Evolutionary conservation across 2,888 invertebrate species (phyloP).

Genomic region (Andrena chrysosceles): DNA sequence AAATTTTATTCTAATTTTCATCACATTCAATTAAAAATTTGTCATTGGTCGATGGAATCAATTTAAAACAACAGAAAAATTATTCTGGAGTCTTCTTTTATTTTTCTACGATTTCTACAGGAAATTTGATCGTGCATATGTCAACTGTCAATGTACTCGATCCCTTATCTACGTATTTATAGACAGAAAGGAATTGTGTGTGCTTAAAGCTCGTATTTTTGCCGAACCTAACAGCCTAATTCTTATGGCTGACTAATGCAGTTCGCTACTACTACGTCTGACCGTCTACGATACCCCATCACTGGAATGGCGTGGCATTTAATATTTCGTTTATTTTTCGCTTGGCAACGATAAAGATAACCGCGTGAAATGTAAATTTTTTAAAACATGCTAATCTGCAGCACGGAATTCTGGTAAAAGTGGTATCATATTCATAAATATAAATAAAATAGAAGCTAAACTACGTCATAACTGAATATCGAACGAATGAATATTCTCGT

Average conservation of each 20-base stretch:
- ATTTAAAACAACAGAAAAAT: too few species aligned
- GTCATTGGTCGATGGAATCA: too few species aligned
- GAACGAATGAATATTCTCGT: neutral
- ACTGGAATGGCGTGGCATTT: constrained; percentile 3
- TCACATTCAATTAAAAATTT: too few species aligned
- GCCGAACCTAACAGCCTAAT: constrained; percentile 42
- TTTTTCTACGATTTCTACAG: neutral
- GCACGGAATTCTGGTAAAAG: neutral
- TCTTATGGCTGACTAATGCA: constrained; percentile 59
- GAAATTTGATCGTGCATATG: neutral
- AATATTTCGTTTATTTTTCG: constrained; percentile 25
- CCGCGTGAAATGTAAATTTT: constrained; percentile 13
- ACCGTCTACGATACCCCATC: neutral
- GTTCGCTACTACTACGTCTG: constrained; percentile 35
- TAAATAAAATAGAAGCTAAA: neutral
- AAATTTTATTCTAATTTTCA: too few species aligned
- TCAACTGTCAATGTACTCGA: neutral
- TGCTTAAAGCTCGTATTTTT: constrained; percentile 34
- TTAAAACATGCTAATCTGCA: neutral
- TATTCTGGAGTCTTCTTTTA: too few species aligned
- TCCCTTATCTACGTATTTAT: constrained; percentile 39
- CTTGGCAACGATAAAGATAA: constrained; percentile 20
- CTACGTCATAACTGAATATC: neutral
- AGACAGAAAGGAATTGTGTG: constrained; percentile 25
- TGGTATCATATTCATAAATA: neutral